These are phyloP conservation scores for Eilema griseolum DNA, from an alignment of 2,888 invertebrate genomes.

Conservation along the genomic window DNA sequence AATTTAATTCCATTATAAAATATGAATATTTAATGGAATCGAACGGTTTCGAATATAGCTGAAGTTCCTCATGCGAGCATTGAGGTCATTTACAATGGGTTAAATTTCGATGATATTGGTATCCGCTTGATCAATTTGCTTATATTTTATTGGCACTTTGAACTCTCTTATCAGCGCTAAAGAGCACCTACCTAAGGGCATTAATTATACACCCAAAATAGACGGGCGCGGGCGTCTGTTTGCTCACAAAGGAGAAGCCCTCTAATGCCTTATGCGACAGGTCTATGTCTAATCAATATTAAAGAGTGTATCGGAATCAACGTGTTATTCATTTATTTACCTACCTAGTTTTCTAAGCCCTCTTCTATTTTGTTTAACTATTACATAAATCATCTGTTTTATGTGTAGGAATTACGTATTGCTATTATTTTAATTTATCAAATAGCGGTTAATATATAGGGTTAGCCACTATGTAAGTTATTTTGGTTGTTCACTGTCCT, in stretches of 20 bases:
- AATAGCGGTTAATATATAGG: not conserved
- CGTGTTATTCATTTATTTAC: constrained; percentile 54
- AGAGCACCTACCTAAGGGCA: not conserved
- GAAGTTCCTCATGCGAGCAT: not conserved
- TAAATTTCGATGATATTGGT: not conserved
- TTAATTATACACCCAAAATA: constrained; percentile 40
- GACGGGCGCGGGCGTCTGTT: constrained; percentile 51
- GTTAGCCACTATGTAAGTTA: not conserved
- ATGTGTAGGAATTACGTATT: not conserved
- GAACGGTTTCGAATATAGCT: too few species aligned
- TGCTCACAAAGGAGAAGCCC: constrained; percentile 64
- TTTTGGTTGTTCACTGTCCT: not conserved
- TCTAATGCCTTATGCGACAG: constrained; percentile 57
- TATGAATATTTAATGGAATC: not conserved
- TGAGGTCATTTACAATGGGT: not conserved
- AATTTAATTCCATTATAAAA: not conserved
- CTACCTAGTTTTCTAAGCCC: constrained; percentile 53
- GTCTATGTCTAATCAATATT: constrained; percentile 61
- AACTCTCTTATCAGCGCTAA: not conserved
- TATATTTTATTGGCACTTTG: not conserved
- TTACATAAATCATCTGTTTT: constrained; percentile 10
- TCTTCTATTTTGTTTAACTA: constrained; percentile 43
- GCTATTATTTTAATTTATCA: constrained; percentile 2
- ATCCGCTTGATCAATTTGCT: not conserved
- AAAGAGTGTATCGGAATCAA: constrained; percentile 41